Evolutionary conservation across 1,140 invertebrate species (phyloP).

Genomic region (Caenorhabditis briggsae): DNA sequence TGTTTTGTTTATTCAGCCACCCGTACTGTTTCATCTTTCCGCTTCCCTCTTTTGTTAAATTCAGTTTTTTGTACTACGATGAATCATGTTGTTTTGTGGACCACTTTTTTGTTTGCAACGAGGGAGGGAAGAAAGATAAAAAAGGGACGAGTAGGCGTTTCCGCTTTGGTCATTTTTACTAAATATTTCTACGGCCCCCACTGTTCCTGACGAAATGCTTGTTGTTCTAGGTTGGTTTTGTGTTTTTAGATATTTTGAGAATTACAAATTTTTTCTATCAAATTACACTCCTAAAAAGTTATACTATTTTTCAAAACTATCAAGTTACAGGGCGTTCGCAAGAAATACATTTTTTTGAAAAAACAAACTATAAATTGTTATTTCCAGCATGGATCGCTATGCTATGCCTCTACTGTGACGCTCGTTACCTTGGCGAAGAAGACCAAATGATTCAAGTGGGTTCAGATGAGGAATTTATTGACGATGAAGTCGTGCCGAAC

Average conservation of each 20-base stretch:
- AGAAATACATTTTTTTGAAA: too few relatives aligned
- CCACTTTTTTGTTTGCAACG: conserved; percentile 15
- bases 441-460: too few relatives aligned
- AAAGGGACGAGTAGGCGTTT: background rate
- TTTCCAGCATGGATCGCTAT: too few relatives aligned
- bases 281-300: too few relatives aligned
- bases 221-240: background rate
- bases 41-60: background rate
- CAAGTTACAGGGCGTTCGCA: too few relatives aligned
- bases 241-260: background rate
- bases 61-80: background rate
- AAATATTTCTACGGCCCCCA: background rate
- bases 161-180: conserved; percentile 27
- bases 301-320: background rate
- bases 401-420: too few relatives aligned
- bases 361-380: too few relatives aligned
- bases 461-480: too few relatives aligned
- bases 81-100: conserved; percentile 8
- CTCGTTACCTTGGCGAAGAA: too few relatives aligned
- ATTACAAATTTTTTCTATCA: too few relatives aligned
- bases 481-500: background rate
- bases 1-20: background rate
- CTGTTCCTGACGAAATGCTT: background rate
- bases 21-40: conserved; percentile 10
- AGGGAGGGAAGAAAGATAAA: background rate